Percentiles rank a stretch among this genome's conserved stretches.
Evolutionary conservation across 2,113 vertebrate genomes (phyloP).

Genomic region (Cinclus mexicanus): DNA sequence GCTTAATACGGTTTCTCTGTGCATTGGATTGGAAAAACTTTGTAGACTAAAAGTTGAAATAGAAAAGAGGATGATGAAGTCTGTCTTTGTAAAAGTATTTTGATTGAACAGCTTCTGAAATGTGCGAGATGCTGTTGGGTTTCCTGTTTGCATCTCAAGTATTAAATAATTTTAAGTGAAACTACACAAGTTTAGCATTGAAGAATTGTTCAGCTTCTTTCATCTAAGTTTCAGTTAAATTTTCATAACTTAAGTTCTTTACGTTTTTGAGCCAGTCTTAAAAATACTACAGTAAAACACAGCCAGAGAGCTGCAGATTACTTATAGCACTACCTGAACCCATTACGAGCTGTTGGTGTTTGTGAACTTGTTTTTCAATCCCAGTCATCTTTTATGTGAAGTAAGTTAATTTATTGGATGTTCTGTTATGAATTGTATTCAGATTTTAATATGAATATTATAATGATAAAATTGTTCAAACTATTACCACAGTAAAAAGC

Average conservation of each 20-base stretch:
- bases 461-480: background rate
- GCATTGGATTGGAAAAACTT: background rate
- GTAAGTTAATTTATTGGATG: background rate
- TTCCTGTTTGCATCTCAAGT: slow-evolving; percentile 42
- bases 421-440: background rate
- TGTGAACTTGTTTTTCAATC: background rate
- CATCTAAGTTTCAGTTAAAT: background rate
- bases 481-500: background rate
- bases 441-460: background rate
- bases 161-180: slow-evolving; percentile 1
- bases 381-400: background rate
- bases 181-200: background rate
- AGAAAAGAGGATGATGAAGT: background rate
- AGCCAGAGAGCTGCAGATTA: background rate
- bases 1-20: background rate
- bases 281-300: background rate
- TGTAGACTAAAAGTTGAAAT: background rate
- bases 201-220: background rate
- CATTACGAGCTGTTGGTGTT: background rate
- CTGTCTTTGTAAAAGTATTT: background rate
- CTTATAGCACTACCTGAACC: background rate
- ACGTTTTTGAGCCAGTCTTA: background rate
- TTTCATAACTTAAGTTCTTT: background rate
- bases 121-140: background rate
- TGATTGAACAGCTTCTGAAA: background rate